A percentile compares a stretch with the other conserved stretches of the same genome.
These are phyloP conservation scores for Balaeniceps rex DNA, from an alignment of 2,113 vertebrate genomes.

Conservation along the genomic window DNA sequence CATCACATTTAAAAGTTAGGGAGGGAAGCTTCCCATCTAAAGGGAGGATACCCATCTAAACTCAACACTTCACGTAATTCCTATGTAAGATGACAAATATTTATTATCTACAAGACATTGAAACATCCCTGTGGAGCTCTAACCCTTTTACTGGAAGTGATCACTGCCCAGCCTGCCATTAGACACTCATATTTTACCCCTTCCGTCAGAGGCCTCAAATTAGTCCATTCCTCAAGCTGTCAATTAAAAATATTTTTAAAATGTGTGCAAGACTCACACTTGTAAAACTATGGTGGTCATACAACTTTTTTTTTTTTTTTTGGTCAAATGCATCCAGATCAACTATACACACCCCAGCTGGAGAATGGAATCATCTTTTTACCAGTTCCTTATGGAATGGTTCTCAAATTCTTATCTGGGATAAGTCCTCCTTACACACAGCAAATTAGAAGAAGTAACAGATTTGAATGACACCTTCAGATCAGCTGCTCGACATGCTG, in stretches of 20 bases:
- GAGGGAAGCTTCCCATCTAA: not conserved
- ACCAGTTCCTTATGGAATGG: not conserved
- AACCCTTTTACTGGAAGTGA: not conserved
- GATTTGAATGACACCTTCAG: not conserved
- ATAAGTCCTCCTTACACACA: not conserved
- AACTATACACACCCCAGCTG: not conserved
- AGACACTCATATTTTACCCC: not conserved
- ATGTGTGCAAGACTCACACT: not conserved
- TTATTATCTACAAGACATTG: not conserved
- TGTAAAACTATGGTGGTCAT: not conserved
- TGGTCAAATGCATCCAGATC: not conserved
- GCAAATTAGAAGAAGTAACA: not conserved
- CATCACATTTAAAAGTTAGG: not conserved
- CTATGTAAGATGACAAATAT: not conserved
- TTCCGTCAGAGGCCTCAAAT: not conserved
- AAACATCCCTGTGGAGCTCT: not conserved
- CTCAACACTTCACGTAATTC: not conserved
- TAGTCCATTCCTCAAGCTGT: not conserved
- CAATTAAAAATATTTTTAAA: not conserved
- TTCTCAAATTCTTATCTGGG: not conserved
- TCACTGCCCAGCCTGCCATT: not conserved
- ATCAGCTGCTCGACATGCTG: not conserved
- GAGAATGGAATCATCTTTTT: not conserved
- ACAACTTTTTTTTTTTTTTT: not conserved
- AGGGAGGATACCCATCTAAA: too few species aligned